Conservation (phyloP, 2,888 invertebrate genomes). For the Branchellion lobata region DNA sequence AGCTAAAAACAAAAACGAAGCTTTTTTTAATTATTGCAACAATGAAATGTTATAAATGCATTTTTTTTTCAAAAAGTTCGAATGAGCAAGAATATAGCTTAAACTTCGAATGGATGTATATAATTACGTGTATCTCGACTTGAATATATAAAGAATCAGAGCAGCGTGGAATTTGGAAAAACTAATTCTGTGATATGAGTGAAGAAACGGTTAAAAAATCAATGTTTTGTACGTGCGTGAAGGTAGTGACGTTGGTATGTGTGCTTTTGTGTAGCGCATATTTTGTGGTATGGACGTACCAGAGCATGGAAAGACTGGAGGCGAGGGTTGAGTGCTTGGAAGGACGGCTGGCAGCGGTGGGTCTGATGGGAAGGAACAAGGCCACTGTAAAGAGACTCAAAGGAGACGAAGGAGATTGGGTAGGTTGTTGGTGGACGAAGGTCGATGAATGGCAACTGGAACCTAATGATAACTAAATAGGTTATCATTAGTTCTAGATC, state of each 20-base stretch:
- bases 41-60: too few relatives aligned
- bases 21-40: too few relatives aligned
- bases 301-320: not conserved
- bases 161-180: too few relatives aligned
- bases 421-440: not conserved
- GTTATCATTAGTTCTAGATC: too few relatives aligned
- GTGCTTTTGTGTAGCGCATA: not conserved
- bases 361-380: not conserved
- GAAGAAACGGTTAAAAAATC: not conserved
- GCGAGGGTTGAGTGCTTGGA: slow-evolving; percentile 5
- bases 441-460: too few relatives aligned
- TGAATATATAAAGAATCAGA: too few relatives aligned
- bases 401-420: not conserved
- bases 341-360: not conserved
- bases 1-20: too few relatives aligned
- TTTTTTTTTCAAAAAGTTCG: too few relatives aligned
- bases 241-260: not conserved
- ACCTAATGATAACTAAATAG: too few relatives aligned
- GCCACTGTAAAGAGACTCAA: not conserved
- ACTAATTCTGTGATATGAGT: not conserved
- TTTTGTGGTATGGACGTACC: slow-evolving; percentile 8
- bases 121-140: too few relatives aligned
- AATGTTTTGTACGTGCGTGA: not conserved
- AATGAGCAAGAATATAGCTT: too few relatives aligned
- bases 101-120: too few relatives aligned